Conservation (phyloP, 2,113 vertebrate species). For the Vulpes lagopus region DNA sequence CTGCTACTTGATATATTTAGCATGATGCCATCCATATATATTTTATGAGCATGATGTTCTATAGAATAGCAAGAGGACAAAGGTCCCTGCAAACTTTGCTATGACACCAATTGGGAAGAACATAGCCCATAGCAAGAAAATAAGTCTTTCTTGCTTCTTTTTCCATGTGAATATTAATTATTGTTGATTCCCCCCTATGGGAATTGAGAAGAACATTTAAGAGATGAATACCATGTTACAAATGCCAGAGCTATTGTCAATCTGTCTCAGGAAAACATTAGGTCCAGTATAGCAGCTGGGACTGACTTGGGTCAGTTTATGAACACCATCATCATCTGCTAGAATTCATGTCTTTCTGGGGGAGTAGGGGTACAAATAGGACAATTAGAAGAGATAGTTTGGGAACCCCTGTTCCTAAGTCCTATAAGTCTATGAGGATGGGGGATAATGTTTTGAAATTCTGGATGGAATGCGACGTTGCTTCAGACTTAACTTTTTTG, state of each 20-base stretch:
- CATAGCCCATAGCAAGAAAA: background rate
- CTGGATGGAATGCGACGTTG: background rate
- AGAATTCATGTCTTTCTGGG: background rate
- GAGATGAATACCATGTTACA: background rate
- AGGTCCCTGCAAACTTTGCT: background rate
- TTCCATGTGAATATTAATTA: background rate
- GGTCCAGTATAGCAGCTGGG: no score
- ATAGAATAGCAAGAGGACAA: background rate
- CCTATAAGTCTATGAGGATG: constrained; percentile 5
- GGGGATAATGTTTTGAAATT: constrained; percentile 5
- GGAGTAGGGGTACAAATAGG: background rate
- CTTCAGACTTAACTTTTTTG: background rate
- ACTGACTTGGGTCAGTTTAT: background rate
- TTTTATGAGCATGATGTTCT: background rate
- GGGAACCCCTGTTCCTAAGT: background rate
- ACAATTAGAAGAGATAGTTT: background rate
- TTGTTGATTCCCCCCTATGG: background rate
- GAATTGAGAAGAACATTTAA: background rate
- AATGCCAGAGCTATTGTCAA: background rate
- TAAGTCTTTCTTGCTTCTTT: background rate
- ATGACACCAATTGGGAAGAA: background rate
- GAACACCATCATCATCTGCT: background rate
- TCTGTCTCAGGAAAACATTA: background rate
- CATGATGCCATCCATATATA: background rate
- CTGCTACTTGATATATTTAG: background rate